Evolutionary conservation across 2,888 invertebrate genomes (phyloP).

Genomic region (Polydrusus pterygomalis): DNA sequence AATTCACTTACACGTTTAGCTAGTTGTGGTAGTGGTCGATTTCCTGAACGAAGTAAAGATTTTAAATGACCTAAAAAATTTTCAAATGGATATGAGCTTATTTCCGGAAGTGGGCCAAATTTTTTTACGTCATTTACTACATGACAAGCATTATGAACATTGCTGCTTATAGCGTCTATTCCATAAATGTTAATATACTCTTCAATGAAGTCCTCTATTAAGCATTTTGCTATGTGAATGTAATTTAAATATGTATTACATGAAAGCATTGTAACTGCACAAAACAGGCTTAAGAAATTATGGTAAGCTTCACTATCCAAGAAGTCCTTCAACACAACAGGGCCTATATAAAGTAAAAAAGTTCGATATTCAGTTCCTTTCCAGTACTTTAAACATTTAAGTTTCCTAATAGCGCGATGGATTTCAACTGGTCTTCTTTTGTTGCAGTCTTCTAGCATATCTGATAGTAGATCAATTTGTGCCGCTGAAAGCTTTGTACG

Average conservation of each 20-base stretch:
- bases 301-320: conserved; percentile 45
- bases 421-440: conserved; percentile 54
- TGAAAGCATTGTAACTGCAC: conserved; percentile 49
- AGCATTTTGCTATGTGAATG: conserved; percentile 31
- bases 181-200: conserved; percentile 48
- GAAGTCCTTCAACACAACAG: conserved; percentile 56
- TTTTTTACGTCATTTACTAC: conserved; percentile 61
- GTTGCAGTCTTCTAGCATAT: conserved; percentile 46
- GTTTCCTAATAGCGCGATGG: conserved; percentile 52
- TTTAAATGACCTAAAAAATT: conserved; percentile 60
- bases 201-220: conserved; percentile 53
- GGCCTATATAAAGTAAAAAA: conserved; percentile 57
- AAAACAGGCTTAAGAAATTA: conserved; percentile 46
- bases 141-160: conserved; percentile 67
- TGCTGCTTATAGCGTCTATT: conserved; percentile 64
- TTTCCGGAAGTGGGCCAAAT: conserved; percentile 62
- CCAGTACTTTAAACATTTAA: conserved; percentile 46
- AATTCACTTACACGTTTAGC: conserved; percentile 52
- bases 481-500: conserved; percentile 40
- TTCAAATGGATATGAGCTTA: conserved; percentile 66
- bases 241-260: conserved; percentile 42
- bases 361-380: conserved; percentile 57
- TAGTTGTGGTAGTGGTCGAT: conserved; percentile 50
- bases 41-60: conserved; percentile 47
- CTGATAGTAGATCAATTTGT: conserved; percentile 34